Base-by-base conservation (phyloP, 2,113 vertebrate genomes). In the Oreotrochilus melanogaster region DNA sequence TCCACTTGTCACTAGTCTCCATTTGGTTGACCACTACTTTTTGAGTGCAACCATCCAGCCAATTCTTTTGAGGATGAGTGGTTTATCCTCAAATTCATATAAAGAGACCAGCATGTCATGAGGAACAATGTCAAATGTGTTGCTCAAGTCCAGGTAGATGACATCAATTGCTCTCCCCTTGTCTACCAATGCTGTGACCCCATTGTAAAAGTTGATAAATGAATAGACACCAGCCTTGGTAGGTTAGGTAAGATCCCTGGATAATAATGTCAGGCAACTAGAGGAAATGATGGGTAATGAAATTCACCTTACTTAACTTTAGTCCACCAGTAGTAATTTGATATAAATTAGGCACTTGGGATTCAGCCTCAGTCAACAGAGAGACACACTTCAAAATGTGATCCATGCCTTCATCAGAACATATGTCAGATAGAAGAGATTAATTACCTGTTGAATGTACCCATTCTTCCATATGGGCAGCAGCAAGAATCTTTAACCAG, bases 291-390 rank as follows among this genome's bases (percentile, higher is more conserved):
- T 28, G 3, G 4, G 54, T 2, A 15, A 22, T 33, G 39, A 89
- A 48, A 91, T 86, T 84, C 11, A n/a, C 60, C 84, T 75, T 66
- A n/a, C 8, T 53, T 92, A 61, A 33, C 51, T 78, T 84, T 21
- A 58, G 56, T 53, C 14, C 10, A 84, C 25, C 4, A 60, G 57
- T 91, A 89, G 39, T 2, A 3, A 35, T 85, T 75, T 88, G 51
- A 3, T 66, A 18, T 76, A 42, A 82, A 56, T 30, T 33, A 42
- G 42, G n/a, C 66, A 10, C 48, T 65, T 65, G 45, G n/a, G 23
- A 76, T 73, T 9, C 23, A 79, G 25, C 10, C 18, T 45, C 17
- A 39, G 37, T 24, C 66, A 83, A 51, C 17, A 11, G 10, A 72
- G 58, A 82, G 14, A 79, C 27, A 48, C 18, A 18, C 1, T 4